A percentile compares a stretch with the other conserved stretches of the same genome.
Evolutionary conservation across 1,140 invertebrate genomes (phyloP).

Genomic region (Carcinoscorpius rotundicauda): DNA sequence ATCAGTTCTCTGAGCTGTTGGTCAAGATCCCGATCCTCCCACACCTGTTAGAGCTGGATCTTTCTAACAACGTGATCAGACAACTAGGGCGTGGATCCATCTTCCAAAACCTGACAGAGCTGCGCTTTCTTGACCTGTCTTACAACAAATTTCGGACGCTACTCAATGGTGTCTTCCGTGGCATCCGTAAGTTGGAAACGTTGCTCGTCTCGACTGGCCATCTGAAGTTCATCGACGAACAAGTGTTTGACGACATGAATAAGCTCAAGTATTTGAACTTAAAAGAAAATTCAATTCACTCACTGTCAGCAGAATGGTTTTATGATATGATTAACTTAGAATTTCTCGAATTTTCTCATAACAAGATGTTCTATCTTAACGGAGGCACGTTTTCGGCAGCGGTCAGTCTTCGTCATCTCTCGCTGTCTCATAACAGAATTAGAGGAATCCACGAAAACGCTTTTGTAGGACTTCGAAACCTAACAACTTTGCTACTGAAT

Average conservation of each 20-base stretch:
- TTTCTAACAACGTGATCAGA: conserved; percentile 27
- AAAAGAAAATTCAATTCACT: conserved; percentile 45
- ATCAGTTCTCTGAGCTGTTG: conserved; percentile 14
- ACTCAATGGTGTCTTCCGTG: conserved; percentile 60
- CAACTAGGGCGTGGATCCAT: conserved; percentile 33
- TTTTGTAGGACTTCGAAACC: conserved; percentile 56
- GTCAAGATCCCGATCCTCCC: conserved; percentile 9
- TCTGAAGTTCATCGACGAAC: conserved; percentile 48
- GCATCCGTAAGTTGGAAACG: conserved; percentile 58
- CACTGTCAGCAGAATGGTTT: conserved; percentile 29
- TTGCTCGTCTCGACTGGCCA: conserved; percentile 32
- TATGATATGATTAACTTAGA: conserved; percentile 22
- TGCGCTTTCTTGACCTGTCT: conserved; percentile 61
- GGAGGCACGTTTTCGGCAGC: conserved; percentile 50
- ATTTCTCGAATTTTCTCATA: conserved; percentile 56
- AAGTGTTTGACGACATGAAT: conserved; percentile 46
- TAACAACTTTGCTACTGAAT: conserved; percentile 23
- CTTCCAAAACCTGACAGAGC: conserved; percentile 59
- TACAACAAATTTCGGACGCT: conserved; percentile 60
- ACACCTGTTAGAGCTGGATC: conserved; percentile 23
- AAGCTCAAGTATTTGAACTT: conserved; percentile 63
- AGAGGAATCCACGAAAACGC: conserved; percentile 77
- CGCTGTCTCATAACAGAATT: conserved; percentile 67
- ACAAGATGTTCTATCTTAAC: conserved; percentile 73
- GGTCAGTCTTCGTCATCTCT: conserved; percentile 52